Evolutionary conservation across 2,797 vertebrate species (phyloP).

Genomic region (Gymnoscopelus braueri): DNA sequence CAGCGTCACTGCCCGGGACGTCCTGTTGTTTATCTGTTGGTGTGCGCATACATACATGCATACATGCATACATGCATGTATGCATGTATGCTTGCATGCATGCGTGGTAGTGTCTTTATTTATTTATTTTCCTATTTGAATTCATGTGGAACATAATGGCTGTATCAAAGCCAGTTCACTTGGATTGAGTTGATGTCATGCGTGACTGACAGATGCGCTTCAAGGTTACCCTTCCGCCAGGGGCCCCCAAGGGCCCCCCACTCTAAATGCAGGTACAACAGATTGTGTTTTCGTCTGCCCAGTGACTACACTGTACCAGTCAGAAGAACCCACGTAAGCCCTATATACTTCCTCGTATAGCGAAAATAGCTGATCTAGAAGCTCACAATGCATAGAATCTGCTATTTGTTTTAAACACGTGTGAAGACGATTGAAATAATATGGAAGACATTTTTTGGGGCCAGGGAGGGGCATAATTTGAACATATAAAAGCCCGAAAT

Average conservation of each 20-base stretch:
- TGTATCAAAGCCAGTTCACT: slow-evolving; percentile 8
- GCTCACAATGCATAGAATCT: too few species aligned
- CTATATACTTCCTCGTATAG: too few species aligned
- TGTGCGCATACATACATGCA: neutral
- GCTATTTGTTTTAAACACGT: too few species aligned
- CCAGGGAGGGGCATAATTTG: too few species aligned
- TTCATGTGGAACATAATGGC: slow-evolving; percentile 7
- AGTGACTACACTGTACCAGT: neutral
- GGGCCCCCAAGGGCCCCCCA: neutral
- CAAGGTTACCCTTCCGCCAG: neutral
- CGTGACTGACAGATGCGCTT: neutral
- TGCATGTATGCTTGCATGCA: neutral
- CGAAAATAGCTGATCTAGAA: neutral
- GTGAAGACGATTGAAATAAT: too few species aligned
- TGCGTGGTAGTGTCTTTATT: neutral
- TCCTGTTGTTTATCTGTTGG: slow-evolving; percentile 3
- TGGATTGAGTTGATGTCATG: slow-evolving; percentile 1
- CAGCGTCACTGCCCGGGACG: neutral
- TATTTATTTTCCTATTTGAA: neutral
- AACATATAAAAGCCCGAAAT: too few species aligned
- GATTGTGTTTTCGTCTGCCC: neutral
- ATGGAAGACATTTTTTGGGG: too few species aligned
- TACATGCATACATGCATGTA: neutral
- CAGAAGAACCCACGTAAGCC: neutral
- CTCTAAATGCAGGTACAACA: neutral